Evolutionary conservation across 2,888 invertebrate species (phyloP), one percentile per base, ranked within the genome.

Genomic region (Nomada goodeniana): DNA sequence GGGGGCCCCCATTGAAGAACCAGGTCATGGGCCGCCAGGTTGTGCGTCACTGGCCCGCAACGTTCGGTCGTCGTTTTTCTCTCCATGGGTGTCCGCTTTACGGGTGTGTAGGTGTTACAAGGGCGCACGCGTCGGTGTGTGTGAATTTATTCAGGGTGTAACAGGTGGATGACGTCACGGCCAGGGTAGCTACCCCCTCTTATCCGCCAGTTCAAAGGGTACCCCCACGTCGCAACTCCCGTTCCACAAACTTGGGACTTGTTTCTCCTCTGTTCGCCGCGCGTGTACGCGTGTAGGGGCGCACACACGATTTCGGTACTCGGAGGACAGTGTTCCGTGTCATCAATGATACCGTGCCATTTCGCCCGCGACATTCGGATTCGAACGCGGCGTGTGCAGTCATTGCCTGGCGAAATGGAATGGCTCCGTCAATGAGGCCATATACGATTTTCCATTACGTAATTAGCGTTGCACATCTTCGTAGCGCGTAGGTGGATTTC

Each of bases 141-240:
- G 7, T 80, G 36, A 47, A 77, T 83, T 76, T 82, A 87, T 84
- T 87, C 83, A 83, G 89, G 91, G 90, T 89, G 93, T 93, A 93
- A 93, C 93, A 93, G 92, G 93, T 93, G 92, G 91, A 90, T 93
- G 82, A 88, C 86, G 86, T 88, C 88, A 86, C 47, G 75, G 60
- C 59, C 78, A 85, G 82, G 81, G 64, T 83, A 78, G 86, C 74
- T 73, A 76, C 81, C 71, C 77, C 71, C 77, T 7, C 36, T 7
- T 36, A 36, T 36, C 57, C 13, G 15, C 52, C 63, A 23, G 47
- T 9, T 50, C 55, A 52, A 42, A 74, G 53, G 63, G 52, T 55
- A 10, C 70, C 64, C 73, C 70, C 65, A 67, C 13, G 50, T 42
- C 65, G 59, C 47, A 2, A 2, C 55, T 18, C 15, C 44, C 26